These are phyloP conservation scores for Meganola albula DNA, from an alignment of 2,888 invertebrate species.

Conservation along the genomic window DNA sequence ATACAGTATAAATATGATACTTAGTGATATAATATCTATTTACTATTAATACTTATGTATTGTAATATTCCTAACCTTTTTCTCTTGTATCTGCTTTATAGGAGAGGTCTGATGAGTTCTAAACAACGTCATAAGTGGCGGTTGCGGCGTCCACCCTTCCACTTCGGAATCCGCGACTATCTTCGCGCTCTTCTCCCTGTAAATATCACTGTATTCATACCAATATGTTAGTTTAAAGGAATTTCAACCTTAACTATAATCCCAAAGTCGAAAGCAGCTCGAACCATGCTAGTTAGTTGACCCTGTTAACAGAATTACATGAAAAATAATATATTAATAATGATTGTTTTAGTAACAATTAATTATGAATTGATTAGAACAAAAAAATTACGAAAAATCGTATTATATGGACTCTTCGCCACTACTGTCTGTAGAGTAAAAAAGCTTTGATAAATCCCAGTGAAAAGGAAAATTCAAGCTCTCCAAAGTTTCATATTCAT, in stretches of 20 bases:
- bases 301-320: conserved; percentile 21
- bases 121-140: conserved; percentile 87
- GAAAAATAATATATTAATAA: too few relatives aligned
- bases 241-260: conserved; percentile 32
- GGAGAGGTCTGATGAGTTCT: conserved; percentile 83
- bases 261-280: conserved; percentile 25
- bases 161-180: conserved; percentile 49
- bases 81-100: conserved; percentile 82
- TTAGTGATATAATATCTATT: too few relatives aligned
- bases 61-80: conserved; percentile 62
- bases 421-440: too few relatives aligned
- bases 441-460: too few relatives aligned
- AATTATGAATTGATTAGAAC: too few relatives aligned
- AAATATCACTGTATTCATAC: conserved; percentile 57
- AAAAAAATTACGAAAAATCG: too few relatives aligned
- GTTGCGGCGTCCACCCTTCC: conserved; percentile 82
- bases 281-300: conserved; percentile 30
- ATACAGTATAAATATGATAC: too few relatives aligned
- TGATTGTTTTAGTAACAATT: too few relatives aligned
- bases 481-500: too few relatives aligned
- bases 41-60: background rate
- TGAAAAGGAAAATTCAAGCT: too few relatives aligned
- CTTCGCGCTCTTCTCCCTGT: conserved; percentile 65
- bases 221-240: conserved; percentile 30
- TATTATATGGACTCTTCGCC: too few relatives aligned